Percentiles rank a stretch among this genome's conserved stretches.
Evolutionary conservation across 2,113 vertebrate genomes (phyloP).

Genomic region (Ibidorhyncha struthersii): DNA sequence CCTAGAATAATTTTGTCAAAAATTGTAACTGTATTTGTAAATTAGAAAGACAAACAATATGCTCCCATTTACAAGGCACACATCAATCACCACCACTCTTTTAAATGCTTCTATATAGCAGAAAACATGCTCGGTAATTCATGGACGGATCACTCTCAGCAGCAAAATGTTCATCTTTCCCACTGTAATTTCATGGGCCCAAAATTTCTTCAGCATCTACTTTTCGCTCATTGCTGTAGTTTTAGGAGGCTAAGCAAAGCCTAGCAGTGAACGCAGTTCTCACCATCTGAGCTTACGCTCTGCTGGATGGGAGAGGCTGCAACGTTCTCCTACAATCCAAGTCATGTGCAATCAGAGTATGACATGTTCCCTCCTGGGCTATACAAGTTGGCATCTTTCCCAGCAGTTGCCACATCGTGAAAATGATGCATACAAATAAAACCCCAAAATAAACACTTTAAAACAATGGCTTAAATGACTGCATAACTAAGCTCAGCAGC

Average conservation of each 20-base stretch:
- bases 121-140: background rate
- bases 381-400: conserved; percentile 72
- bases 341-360: conserved; percentile 73
- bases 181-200: background rate
- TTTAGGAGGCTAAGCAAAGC: conserved; percentile 15
- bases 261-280: background rate
- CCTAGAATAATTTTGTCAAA: background rate
- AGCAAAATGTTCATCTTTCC: background rate
- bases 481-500: conserved; percentile 36
- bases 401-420: conserved; percentile 78
- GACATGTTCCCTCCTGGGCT: conserved; percentile 65
- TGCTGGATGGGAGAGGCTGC: background rate
- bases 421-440: conserved; percentile 73
- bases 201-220: background rate
- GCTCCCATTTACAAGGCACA: background rate
- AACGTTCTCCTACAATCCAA: conserved; percentile 36
- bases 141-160: background rate
- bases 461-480: conserved; percentile 65
- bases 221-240: background rate
- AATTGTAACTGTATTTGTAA: background rate
- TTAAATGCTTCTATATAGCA: background rate
- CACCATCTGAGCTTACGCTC: background rate
- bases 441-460: conserved; percentile 74
- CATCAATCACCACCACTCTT: background rate
- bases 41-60: background rate